phyloP scores from a whole-genome alignment of 2,113 vertebrate genomes.

The Pygoscelis adeliae region DNA sequence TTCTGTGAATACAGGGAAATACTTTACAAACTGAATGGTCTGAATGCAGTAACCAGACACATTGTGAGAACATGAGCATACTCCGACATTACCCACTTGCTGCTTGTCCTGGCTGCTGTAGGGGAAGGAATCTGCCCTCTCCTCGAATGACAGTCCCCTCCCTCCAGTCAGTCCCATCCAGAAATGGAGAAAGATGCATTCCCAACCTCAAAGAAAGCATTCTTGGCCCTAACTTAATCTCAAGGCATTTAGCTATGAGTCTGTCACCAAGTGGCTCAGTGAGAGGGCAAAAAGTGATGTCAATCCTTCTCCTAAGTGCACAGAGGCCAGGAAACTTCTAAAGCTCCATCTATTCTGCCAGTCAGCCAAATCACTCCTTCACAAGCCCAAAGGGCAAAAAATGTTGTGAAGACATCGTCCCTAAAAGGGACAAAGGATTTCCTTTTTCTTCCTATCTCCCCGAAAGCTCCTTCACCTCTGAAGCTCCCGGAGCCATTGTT shows the following conservation, averaged over 20 bases:
- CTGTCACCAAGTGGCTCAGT: neutral
- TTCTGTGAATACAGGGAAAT: neutral
- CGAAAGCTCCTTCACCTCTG: neutral
- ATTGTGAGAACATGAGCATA: rapidly evolving
- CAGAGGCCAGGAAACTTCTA: neutral
- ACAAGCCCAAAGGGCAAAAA: neutral
- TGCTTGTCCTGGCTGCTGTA: neutral
- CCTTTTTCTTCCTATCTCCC: neutral
- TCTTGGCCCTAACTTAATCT: neutral
- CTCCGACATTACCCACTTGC: neutral
- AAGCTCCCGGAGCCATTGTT: neutral
- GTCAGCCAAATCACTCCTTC: neutral
- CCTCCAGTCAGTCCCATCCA: neutral
- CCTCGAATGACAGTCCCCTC: neutral
- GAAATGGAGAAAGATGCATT: neutral
- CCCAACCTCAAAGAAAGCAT: neutral
- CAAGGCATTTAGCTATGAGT: neutral
- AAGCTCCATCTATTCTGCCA: neutral
- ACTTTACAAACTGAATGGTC: neutral
- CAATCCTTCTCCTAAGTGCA: neutral
- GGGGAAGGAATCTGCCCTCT: neutral
- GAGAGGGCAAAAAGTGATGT: neutral
- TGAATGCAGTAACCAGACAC: neutral
- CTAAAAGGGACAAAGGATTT: neutral
- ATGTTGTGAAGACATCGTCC: neutral